A percentile compares a stretch with the other conserved stretches of the same genome.
Conservation (phyloP, 2,113 vertebrate genomes). For the Oncorhynchus gorbuscha region DNA sequence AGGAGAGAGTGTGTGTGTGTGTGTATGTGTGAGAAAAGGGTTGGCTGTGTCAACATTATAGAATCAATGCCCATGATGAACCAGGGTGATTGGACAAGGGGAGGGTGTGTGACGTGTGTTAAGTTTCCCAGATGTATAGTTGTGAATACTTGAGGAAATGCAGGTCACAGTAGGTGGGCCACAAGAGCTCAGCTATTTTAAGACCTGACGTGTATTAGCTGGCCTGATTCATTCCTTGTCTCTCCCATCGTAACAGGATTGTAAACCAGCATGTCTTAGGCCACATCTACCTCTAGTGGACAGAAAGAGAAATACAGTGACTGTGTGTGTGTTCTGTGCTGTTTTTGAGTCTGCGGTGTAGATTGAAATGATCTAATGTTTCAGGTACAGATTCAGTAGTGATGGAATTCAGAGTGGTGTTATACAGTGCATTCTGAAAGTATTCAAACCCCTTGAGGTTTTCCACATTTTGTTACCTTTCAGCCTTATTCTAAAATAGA, state of each 20-base stretch:
- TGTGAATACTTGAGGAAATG: background rate
- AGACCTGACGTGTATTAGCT: conserved; percentile 2
- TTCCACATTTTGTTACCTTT: too few species aligned
- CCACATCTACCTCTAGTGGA: background rate
- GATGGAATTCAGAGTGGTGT: too few species aligned
- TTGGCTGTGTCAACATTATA: too few species aligned
- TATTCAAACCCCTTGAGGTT: too few species aligned
- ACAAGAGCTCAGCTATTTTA: background rate
- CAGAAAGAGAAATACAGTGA: background rate
- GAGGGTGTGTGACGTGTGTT: background rate
- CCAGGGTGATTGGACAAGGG: background rate
- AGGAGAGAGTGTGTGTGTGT: background rate
- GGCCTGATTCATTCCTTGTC: background rate
- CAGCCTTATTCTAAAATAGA: too few species aligned
- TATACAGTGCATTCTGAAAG: too few species aligned
- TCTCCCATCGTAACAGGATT: background rate
- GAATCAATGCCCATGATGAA: too few species aligned
- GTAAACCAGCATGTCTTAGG: background rate
- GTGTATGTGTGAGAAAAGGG: background rate
- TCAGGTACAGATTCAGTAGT: too few species aligned
- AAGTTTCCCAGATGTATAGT: background rate
- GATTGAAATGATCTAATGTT: background rate
- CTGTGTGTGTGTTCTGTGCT: background rate
- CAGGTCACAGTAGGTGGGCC: background rate
- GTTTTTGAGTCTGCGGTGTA: background rate